A percentile compares a stretch with the other conserved stretches of the same genome.
These are phyloP conservation scores for Andrena camellia DNA, from an alignment of 2,888 invertebrate genomes.

Conservation along the genomic window DNA sequence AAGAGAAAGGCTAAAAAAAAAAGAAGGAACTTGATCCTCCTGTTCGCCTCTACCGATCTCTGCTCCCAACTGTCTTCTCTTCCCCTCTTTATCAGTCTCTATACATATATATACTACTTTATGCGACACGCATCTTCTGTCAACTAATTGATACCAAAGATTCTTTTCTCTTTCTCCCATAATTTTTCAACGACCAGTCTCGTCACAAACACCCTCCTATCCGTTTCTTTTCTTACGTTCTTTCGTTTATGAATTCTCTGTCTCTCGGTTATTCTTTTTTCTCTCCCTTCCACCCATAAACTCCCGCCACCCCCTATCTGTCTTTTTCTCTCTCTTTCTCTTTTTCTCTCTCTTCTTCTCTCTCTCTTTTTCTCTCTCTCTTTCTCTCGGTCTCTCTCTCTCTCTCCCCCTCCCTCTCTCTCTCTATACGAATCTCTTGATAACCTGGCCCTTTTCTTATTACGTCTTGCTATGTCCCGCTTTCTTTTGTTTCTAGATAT, in stretches of 20 bases:
- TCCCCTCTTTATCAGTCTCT: slow-evolving; percentile 35
- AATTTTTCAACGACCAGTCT: background rate
- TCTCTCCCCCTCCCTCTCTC: slow-evolving; percentile 24
- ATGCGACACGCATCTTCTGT: slow-evolving; percentile 25
- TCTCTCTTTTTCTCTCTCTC: slow-evolving; percentile 15
- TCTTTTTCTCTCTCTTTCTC: slow-evolving; percentile 11
- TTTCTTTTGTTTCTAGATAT: slow-evolving; percentile 98
- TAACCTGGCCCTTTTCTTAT: slow-evolving; percentile 86
- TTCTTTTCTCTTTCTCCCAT: slow-evolving; percentile 30
- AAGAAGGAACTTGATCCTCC: slow-evolving; percentile 50
- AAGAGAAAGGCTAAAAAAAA: slow-evolving; percentile 1
- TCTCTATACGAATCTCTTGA: slow-evolving; percentile 79
- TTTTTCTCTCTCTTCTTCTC: slow-evolving; percentile 11
- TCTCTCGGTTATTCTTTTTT: slow-evolving; percentile 27
- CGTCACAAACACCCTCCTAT: background rate
- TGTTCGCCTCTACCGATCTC: slow-evolving; percentile 47
- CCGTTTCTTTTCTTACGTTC: slow-evolving; percentile 19
- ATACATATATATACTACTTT: slow-evolving; percentile 2
- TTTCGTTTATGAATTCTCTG: slow-evolving; percentile 15
- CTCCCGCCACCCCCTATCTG: background rate
- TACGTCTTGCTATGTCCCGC: slow-evolving; percentile 90
- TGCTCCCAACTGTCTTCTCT: slow-evolving; percentile 54
- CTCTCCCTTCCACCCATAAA: slow-evolving; percentile 4
- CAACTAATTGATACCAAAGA: slow-evolving; percentile 38
- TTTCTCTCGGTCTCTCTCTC: slow-evolving; percentile 34